A percentile compares a stretch with the other conserved stretches of the same genome.
phyloP scores from a whole-genome alignment of 2,113 vertebrate genomes.

The Hystrix brachyura region DNA sequence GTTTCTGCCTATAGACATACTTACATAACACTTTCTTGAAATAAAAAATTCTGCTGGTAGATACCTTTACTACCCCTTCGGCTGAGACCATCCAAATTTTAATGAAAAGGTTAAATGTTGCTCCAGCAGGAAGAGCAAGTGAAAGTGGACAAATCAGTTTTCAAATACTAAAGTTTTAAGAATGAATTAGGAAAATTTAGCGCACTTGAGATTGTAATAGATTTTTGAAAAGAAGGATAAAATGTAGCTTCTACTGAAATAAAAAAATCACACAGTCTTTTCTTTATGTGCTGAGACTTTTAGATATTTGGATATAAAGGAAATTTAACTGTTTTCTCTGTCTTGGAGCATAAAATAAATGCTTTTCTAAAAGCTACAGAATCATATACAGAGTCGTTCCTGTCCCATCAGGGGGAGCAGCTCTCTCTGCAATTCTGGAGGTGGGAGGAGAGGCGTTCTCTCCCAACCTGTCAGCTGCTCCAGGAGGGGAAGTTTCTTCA shows the following conservation, averaged over 20 bases:
- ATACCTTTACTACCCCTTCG: background rate
- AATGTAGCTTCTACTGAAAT: background rate
- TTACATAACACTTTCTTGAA: conserved; percentile 25
- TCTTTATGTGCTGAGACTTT: background rate
- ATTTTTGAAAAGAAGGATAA: conserved; percentile 2
- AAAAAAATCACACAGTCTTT: background rate
- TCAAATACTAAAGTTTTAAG: conserved; percentile 16
- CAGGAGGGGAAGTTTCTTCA: background rate
- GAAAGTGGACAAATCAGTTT: background rate
- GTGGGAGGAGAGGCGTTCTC: background rate
- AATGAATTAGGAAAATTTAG: conserved; percentile 45
- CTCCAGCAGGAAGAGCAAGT: background rate
- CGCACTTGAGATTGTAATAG: background rate
- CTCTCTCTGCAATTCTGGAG: background rate
- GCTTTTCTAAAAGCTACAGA: conserved; percentile 42
- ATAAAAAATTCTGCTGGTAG: background rate
- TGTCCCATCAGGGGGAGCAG: conserved; percentile 67
- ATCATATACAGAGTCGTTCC: conserved; percentile 30
- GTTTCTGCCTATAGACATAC: background rate
- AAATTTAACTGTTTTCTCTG: background rate
- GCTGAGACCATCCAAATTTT: conserved; percentile 8
- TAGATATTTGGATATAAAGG: background rate
- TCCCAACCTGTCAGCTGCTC: conserved; percentile 36
- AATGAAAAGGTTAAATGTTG: background rate
- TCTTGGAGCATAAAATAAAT: conserved; percentile 11